A percentile compares a stretch with the other conserved stretches of the same genome.
These are phyloP conservation scores for Trogon surrucura DNA, from an alignment of 2,113 vertebrate genomes.

Conservation along the genomic window DNA sequence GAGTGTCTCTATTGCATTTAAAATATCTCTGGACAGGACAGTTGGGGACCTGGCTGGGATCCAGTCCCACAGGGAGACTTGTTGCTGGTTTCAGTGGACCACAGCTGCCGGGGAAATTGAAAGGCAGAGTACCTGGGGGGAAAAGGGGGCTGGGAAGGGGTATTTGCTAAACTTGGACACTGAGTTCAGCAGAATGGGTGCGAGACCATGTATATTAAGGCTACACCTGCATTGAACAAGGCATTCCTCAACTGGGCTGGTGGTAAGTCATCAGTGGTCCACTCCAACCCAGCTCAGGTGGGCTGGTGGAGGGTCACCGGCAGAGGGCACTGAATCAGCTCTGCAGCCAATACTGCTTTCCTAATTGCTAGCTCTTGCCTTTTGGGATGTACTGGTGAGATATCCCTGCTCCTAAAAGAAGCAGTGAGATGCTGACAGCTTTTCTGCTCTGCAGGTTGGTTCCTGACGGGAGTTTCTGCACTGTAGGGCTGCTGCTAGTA, in stretches of 20 bases:
- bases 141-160: background rate
- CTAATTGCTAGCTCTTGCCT: background rate
- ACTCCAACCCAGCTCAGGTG: background rate
- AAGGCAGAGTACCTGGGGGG: background rate
- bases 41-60: background rate
- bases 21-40: background rate
- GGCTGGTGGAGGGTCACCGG: background rate
- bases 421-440: background rate
- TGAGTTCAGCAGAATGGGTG: background rate
- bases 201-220: fast-evolving
- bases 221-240: background rate
- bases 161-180: background rate
- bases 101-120: background rate
- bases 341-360: background rate
- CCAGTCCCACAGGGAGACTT: background rate
- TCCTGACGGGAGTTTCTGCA: background rate
- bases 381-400: background rate
- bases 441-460: background rate
- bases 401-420: background rate
- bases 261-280: background rate
- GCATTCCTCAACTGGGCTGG: background rate
- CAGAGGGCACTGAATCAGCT: background rate
- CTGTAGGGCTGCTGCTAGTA: background rate
- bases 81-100: background rate
- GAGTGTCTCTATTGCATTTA: background rate